Percentiles rank a stretch among this genome's conserved stretches.
Evolutionary conservation across 2,797 vertebrate species (phyloP).

Genomic region (Myotis daubentonii): DNA sequence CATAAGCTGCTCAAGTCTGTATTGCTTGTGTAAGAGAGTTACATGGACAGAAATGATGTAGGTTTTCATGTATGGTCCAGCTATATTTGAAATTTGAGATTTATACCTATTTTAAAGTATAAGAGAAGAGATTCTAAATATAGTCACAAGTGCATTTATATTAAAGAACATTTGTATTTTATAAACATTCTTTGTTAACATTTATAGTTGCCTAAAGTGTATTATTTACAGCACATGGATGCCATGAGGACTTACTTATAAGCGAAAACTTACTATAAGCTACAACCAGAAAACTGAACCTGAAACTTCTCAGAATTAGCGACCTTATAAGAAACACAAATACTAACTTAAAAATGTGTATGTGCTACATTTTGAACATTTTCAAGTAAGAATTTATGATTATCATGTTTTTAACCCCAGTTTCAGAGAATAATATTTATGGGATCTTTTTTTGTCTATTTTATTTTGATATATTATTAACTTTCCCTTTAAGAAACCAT

Average conservation of each 20-base stretch:
- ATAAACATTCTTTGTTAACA: background rate
- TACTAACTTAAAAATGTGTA: background rate
- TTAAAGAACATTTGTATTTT: background rate
- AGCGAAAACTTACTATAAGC: background rate
- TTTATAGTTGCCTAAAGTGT: background rate
- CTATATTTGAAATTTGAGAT: background rate
- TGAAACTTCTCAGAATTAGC: background rate
- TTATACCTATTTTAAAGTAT: background rate
- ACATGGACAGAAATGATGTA: background rate
- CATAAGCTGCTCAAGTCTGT: background rate
- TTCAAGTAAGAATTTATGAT: background rate
- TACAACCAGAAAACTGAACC: background rate
- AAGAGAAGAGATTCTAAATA: background rate
- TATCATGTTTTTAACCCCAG: background rate
- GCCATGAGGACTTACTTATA: background rate
- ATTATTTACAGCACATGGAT: background rate
- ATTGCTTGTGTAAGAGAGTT: background rate
- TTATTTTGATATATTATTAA: constrained; percentile 24
- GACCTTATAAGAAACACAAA: background rate
- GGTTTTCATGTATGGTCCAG: background rate
- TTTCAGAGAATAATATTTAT: background rate
- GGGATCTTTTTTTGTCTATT: background rate
- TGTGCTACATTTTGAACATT: background rate
- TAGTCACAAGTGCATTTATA: background rate
- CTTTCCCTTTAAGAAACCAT: background rate